These are phyloP conservation scores for Neotragus pygmaeus DNA, from an alignment of 2,113 vertebrate species.

Conservation along the genomic window DNA sequence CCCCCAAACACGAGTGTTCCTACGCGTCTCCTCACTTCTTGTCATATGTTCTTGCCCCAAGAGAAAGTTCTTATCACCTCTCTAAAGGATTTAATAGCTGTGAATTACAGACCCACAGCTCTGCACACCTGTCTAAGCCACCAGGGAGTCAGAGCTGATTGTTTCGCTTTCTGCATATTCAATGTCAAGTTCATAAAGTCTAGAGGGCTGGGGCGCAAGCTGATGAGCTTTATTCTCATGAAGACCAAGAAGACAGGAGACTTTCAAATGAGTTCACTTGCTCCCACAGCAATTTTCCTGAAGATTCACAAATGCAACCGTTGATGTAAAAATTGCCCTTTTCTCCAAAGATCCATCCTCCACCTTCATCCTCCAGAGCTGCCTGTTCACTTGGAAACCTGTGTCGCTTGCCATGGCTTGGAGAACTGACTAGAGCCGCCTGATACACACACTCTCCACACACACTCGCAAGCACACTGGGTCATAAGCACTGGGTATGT, in stretches of 20 bases:
- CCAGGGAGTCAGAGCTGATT: background rate
- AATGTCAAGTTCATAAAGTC: rapidly evolving
- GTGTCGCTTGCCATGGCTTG: rapidly evolving
- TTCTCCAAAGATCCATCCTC: background rate
- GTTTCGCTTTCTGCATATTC: background rate
- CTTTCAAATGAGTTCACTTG: rapidly evolving
- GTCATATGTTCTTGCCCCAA: slow-evolving; percentile 4
- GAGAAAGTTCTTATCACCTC: slow-evolving; percentile 30
- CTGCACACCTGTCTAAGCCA: background rate
- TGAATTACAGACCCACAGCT: slow-evolving; percentile 4
- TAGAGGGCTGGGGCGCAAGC: rapidly evolving
- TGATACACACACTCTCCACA: background rate
- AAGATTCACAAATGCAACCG: too few relatives aligned
- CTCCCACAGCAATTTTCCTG: background rate
- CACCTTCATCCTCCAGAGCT: background rate
- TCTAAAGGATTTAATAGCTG: slow-evolving; percentile 43
- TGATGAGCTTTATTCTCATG: rapidly evolving
- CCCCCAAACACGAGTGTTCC: background rate
- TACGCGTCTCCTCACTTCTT: background rate
- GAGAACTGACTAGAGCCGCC: background rate
- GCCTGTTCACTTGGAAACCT: rapidly evolving
- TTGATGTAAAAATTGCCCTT: rapidly evolving
- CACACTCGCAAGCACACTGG: rapidly evolving
- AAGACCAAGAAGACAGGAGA: background rate
- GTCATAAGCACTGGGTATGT: rapidly evolving